Conservation (phyloP, 2,797 vertebrate species). For the Spondyliosoma cantharus region DNA sequence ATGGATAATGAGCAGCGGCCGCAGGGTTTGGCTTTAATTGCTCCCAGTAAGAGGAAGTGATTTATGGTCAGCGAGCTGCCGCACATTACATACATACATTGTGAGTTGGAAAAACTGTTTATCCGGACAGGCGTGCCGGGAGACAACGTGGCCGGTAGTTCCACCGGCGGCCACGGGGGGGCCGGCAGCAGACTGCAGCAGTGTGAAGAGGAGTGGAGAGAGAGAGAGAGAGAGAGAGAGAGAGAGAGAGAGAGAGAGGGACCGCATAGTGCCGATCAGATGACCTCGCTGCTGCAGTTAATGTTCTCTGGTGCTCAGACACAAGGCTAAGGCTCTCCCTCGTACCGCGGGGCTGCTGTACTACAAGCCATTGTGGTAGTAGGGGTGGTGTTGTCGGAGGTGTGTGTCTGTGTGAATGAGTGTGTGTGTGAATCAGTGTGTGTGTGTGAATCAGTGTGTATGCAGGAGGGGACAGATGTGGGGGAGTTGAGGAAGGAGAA, state of each 20-base stretch:
- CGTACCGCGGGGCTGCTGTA: conserved; percentile 72
- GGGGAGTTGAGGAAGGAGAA: conserved; percentile 13
- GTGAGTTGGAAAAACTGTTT: conserved; percentile 20
- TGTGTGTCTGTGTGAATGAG: conserved; percentile 37
- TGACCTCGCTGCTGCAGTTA: conserved; percentile 86
- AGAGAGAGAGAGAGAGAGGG: conserved; percentile 51
- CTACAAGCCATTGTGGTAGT: conserved; percentile 71
- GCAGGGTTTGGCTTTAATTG: conserved; percentile 50
- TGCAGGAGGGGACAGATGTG: conserved; percentile 34
- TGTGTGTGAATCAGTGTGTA: conserved; percentile 4
- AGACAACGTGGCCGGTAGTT: conserved; percentile 53
- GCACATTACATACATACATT: conserved; percentile 46
- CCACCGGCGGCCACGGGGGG: conserved; percentile 66
- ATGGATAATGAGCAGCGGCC: conserved; percentile 34
- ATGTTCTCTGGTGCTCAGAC: conserved; percentile 81
- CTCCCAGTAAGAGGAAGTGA: conserved; percentile 48
- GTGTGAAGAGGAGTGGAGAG: conserved; percentile 52
- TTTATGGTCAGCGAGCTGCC: conserved; percentile 32
- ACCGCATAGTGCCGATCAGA: conserved; percentile 80
- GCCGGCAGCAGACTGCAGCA: conserved; percentile 76
- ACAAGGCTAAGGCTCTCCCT: conserved; percentile 74
- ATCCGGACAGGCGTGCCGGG: conserved; percentile 40
- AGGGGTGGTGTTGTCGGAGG: conserved; percentile 41
- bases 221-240: conserved; percentile 26
- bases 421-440: conserved; percentile 7